These are phyloP conservation scores for Peromyscus leucopus DNA, from an alignment of 2,113 vertebrate species.

Conservation along the genomic window DNA sequence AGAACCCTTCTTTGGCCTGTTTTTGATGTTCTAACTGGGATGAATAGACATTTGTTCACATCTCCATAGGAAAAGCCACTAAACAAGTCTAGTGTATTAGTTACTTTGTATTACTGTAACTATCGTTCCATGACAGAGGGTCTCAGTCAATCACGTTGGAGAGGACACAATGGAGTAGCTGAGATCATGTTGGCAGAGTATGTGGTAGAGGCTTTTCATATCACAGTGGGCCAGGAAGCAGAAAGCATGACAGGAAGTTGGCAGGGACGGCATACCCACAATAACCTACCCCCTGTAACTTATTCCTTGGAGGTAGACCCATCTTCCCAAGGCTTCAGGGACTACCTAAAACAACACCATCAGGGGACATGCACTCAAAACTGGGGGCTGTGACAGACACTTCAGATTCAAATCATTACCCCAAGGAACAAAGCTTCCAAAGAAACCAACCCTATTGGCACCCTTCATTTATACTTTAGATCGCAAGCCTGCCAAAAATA, in stretches of 20 bases:
- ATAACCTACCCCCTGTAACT: too few species aligned
- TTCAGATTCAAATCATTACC: background rate
- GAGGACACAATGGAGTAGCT: background rate
- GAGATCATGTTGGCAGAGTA: background rate
- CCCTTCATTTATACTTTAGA: background rate
- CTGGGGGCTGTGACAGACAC: background rate
- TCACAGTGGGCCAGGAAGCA: background rate
- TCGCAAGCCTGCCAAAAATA: background rate
- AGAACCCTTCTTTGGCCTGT: background rate
- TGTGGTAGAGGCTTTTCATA: background rate
- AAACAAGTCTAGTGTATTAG: background rate
- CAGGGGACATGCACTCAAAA: background rate
- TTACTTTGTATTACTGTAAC: background rate
- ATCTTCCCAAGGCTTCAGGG: background rate
- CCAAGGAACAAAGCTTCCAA: background rate
- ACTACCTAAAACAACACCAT: background rate
- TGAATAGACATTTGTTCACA: background rate
- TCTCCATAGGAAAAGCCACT: background rate
- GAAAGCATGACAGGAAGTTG: background rate
- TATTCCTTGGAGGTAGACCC: background rate
- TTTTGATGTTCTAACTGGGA: background rate
- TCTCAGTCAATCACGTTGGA: background rate
- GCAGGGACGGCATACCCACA: background rate
- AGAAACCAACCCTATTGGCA: background rate
- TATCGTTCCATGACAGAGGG: background rate